phyloP scores from a whole-genome alignment of 2,797 vertebrate species.

The Cheirogaleus major region DNA sequence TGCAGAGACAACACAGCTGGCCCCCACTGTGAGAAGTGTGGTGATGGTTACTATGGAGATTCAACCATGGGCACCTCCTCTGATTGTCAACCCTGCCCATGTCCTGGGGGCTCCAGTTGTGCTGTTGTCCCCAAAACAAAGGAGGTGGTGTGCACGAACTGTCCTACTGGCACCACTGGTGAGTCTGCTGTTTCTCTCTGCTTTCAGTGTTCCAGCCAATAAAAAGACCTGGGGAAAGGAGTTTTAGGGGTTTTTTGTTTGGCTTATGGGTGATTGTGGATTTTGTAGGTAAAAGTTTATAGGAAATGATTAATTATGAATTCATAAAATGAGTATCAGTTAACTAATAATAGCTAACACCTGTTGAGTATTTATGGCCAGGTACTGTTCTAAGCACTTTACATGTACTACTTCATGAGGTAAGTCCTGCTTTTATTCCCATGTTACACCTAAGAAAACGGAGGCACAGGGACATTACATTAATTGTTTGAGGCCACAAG shows the following conservation, averaged over 20 bases:
- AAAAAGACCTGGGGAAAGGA: no score
- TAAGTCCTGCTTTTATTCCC: background rate
- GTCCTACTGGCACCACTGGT: slow-evolving; percentile 95
- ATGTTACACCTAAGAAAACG: background rate
- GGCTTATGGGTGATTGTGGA: background rate
- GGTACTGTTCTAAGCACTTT: background rate
- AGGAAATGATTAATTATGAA: background rate
- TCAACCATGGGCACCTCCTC: slow-evolving; percentile 87
- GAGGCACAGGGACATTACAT: background rate
- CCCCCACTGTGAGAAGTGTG: slow-evolving; percentile 94
- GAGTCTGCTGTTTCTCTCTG: accelerated
- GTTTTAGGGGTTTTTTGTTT: background rate
- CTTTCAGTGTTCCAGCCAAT: background rate
- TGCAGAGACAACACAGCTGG: slow-evolving; percentile 95
- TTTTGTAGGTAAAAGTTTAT: background rate
- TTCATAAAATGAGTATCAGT: background rate
- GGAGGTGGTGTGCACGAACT: slow-evolving; percentile 98
- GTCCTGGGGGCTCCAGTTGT: slow-evolving; percentile 92
- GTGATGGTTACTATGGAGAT: slow-evolving; percentile 95
- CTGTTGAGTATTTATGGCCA: background rate
- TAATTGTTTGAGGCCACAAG: background rate
- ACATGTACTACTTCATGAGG: background rate
- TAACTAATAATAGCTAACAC: background rate
- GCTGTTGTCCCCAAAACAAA: slow-evolving; percentile 92
- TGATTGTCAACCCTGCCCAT: slow-evolving; percentile 94